Conservation (phyloP, 1,140 invertebrate genomes). For the Berghia stephanieae region DNA sequence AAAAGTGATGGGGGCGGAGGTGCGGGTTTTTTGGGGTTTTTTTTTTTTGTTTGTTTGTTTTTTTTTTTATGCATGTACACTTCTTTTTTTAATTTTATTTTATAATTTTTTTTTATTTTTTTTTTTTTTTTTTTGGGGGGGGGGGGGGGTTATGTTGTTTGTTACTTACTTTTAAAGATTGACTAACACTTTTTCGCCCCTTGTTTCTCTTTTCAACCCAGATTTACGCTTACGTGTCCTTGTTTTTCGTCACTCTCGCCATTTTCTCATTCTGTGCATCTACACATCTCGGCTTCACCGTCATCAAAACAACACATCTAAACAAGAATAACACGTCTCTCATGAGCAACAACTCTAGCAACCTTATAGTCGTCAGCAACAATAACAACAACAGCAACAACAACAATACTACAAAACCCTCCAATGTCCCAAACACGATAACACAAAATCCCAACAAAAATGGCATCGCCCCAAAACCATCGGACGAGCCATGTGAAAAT, state of each 20-base stretch:
- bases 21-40: neutral
- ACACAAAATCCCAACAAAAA: too few species aligned
- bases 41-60: neutral
- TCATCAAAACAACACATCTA: too few species aligned
- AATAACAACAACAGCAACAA: neutral
- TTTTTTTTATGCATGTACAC: neutral
- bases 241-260: conserved; percentile 41
- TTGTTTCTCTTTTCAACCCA: conserved; percentile 20
- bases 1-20: neutral
- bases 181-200: neutral
- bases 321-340: too few species aligned
- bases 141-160: too few species aligned
- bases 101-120: neutral
- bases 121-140: neutral
- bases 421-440: too few species aligned
- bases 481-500: too few species aligned
- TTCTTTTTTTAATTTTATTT: conserved; percentile 8
- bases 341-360: neutral
- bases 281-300: conserved; percentile 34
- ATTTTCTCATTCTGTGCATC: conserved; percentile 47
- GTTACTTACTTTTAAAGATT: neutral
- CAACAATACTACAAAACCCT: neutral
- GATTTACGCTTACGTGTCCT: conserved; percentile 39
- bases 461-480: too few species aligned
- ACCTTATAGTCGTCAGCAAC: neutral